These are phyloP conservation scores for Trachops cirrhosus DNA, from an alignment of 2,797 vertebrate species.

Conservation along the genomic window DNA sequence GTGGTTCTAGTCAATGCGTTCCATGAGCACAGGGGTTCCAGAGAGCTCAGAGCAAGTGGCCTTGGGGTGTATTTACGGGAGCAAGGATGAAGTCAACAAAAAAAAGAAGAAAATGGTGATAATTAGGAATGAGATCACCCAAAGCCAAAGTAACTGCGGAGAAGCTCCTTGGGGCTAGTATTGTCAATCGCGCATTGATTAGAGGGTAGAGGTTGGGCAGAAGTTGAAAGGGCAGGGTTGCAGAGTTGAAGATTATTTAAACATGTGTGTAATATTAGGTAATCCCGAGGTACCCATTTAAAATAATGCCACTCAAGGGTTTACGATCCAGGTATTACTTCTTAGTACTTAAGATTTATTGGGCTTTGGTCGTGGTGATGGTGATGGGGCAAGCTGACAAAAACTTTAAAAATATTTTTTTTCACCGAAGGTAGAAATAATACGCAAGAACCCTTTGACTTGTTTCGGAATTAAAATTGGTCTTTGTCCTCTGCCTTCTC, in stretches of 20 bases:
- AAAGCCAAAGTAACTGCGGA: neutral
- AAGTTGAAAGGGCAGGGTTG: neutral
- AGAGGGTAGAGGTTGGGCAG: neutral
- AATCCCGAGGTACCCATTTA: neutral
- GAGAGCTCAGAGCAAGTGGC: neutral
- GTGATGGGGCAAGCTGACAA: neutral
- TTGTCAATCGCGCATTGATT: neutral
- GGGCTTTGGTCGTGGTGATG: neutral
- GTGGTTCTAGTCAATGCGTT: neutral
- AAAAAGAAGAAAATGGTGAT: neutral
- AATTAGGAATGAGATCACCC: neutral
- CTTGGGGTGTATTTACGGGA: neutral
- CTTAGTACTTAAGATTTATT: neutral
- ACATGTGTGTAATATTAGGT: neutral
- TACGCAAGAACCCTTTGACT: neutral
- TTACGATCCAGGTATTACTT: too few relatives aligned
- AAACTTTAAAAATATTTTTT: neutral
- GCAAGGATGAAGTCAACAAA: neutral
- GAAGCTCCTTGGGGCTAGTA: neutral
- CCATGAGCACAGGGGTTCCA: neutral
- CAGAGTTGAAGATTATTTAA: neutral
- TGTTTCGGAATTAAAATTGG: neutral
- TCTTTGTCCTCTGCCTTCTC: neutral
- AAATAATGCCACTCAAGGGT: neutral
- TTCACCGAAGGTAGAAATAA: neutral